Conservation (phyloP, 1,140 invertebrate species). For the Achatina immaculata region DNA sequence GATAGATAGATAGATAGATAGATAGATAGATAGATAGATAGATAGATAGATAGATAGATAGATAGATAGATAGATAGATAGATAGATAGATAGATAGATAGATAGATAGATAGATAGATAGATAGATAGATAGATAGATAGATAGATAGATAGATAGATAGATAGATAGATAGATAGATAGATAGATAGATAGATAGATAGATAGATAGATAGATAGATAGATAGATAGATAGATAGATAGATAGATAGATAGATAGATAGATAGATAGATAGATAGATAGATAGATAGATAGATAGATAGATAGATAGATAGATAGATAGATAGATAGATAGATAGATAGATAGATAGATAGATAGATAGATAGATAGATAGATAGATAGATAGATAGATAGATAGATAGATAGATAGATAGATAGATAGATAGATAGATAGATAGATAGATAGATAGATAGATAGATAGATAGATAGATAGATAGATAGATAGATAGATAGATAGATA, state of each 20-base stretch:
- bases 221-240: no score
- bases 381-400: conserved; percentile 13
- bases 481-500: no score
- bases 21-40: background rate
- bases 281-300: no score
- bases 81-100: background rate
- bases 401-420: conserved; percentile 12
- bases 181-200: no score
- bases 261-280: no score
- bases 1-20: background rate
- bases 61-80: conserved; percentile 7
- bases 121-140: no score
- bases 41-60: background rate
- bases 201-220: no score
- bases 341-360: conserved; percentile 13
- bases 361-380: conserved; percentile 13
- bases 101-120: no score
- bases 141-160: no score
- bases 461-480: conserved; percentile 12
- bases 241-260: no score
- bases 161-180: no score
- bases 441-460: conserved; percentile 13
- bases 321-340: background rate
- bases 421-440: conserved; percentile 12
- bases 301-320: no score